Evolutionary conservation across 2,888 invertebrate genomes (phyloP), one percentile per base, ranked within the genome.

Genomic region (Didymodactylos carnosus): DNA sequence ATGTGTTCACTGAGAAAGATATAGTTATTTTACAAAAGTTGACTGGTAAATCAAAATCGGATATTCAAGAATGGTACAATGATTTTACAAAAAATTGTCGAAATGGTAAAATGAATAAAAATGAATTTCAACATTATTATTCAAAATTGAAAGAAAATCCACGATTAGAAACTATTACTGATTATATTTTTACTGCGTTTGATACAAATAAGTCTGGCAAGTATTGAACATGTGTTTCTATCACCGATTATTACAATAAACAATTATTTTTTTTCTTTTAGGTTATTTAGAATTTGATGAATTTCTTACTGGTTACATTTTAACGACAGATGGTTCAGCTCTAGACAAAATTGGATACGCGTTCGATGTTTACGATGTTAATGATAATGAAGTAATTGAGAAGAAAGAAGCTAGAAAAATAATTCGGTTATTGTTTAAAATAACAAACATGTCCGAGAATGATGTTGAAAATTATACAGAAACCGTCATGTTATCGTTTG

Each of bases 231-330:
- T 35, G 8, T 49, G 6, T 35, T 29, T 62, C 14, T 2, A 8
- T 62, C 19, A 19, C 3, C 10, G 19, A 14, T n/a, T 1, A 19
- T 35, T 3, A 14, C 14, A 13, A 23, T 25, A 25, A 8, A 2
- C 13, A 7, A 29, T 29, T 29, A 29, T 29, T 2, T 2, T 29
- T 19, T 29, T 62, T 8, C 11, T n/a, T 16, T 35, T 35, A 62
- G 74, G 74, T 46, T 53, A 71, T 39, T 27, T 74, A 35, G 74
- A 74, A 41, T 74, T 74, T 51, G 2, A 10, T 8, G 74, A 74
- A 41, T 74, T 74, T 39, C 53, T 74, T 35, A 27, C 35, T 62
- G 35, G 19, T 62, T 62, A 62, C 11, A 35, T 62, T 35, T 19
- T 35, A 62, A 62, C 62, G 3, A 62, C 3, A 19, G 11, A 6